phyloP scores from a whole-genome alignment of 2,888 invertebrate genomes.

The Chrysotoxum bicinctum region DNA sequence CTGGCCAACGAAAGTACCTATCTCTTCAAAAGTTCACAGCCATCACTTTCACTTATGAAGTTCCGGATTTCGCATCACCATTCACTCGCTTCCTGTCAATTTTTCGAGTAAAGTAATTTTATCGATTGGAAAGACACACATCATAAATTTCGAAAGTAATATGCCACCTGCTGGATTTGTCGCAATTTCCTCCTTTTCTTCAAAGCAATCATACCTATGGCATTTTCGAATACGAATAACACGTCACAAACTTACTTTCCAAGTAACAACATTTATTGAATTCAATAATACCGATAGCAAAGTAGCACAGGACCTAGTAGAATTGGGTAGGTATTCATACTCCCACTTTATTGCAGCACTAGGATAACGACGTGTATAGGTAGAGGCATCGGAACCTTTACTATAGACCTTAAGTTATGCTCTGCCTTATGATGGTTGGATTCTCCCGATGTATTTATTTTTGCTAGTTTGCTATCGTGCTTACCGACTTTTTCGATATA shows the following conservation, averaged over 20 bases:
- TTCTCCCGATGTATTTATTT: background rate
- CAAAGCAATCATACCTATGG: constrained; percentile 4
- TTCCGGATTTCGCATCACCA: background rate
- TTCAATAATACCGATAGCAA: constrained; percentile 60
- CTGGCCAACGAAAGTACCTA: too few relatives aligned
- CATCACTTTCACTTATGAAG: background rate
- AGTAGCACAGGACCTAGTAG: constrained; percentile 17
- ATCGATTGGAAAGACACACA: constrained; percentile 41
- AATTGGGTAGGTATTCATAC: constrained; percentile 11
- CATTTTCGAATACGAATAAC: constrained; percentile 14
- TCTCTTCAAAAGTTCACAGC: background rate
- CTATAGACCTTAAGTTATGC: background rate
- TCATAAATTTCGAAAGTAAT: constrained; percentile 47
- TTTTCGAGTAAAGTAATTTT: background rate
- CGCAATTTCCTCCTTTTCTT: constrained; percentile 35
- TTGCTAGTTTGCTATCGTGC: constrained; percentile 50
- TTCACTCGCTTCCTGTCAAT: background rate
- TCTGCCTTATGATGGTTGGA: background rate
- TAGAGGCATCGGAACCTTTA: constrained; percentile 1
- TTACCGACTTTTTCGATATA: constrained; percentile 64
- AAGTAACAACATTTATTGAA: constrained; percentile 66
- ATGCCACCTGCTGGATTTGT: constrained; percentile 67
- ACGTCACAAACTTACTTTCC: constrained; percentile 51
- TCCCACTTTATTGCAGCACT: constrained; percentile 42
- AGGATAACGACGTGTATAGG: constrained; percentile 21